Percentiles rank a stretch among this genome's conserved stretches.
These are phyloP conservation scores for Echinarachnius parma DNA, from an alignment of 53 echinoderm and acorn worm species.

Conservation along the genomic window DNA sequence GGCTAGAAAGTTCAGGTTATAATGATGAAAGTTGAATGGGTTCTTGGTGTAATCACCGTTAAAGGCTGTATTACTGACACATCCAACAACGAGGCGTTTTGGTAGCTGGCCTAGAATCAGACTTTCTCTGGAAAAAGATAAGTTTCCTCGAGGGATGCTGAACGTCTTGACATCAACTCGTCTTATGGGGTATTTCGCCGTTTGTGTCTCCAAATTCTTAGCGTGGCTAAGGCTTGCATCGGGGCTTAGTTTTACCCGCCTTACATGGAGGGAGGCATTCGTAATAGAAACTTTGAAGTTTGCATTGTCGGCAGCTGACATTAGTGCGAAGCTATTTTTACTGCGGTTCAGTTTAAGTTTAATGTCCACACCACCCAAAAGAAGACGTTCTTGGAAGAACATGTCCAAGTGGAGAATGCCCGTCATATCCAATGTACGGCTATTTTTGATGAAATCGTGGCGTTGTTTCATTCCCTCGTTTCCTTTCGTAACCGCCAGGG, in stretches of 20 bases:
- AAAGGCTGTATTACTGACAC: conserved; percentile 40
- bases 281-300: conserved; percentile 28
- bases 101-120: conserved; percentile 57
- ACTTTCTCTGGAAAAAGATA: conserved; percentile 52
- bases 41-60: conserved; percentile 55
- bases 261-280: conserved; percentile 34
- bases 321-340: conserved; percentile 48
- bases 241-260: conserved; percentile 56
- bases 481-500: conserved; percentile 20
- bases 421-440: conserved; percentile 44
- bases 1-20: conserved; percentile 14
- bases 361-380: conserved; percentile 60
- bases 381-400: conserved; percentile 59
- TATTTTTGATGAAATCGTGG: conserved; percentile 24
- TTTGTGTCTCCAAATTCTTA: conserved; percentile 53
- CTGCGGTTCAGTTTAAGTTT: conserved; percentile 65
- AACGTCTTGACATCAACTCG: conserved; percentile 59
- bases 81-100: conserved; percentile 45
- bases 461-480: conserved; percentile 60
- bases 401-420: conserved; percentile 57
- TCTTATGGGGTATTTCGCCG: conserved; percentile 68
- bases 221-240: conserved; percentile 56
- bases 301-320: conserved; percentile 24
- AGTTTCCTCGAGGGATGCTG: conserved; percentile 51
- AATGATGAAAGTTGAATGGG: conserved; percentile 63